These are phyloP conservation scores for Cyphomyrus plagiostoma DNA, from an alignment of 2,113 vertebrate genomes.

Conservation along the genomic window DNA sequence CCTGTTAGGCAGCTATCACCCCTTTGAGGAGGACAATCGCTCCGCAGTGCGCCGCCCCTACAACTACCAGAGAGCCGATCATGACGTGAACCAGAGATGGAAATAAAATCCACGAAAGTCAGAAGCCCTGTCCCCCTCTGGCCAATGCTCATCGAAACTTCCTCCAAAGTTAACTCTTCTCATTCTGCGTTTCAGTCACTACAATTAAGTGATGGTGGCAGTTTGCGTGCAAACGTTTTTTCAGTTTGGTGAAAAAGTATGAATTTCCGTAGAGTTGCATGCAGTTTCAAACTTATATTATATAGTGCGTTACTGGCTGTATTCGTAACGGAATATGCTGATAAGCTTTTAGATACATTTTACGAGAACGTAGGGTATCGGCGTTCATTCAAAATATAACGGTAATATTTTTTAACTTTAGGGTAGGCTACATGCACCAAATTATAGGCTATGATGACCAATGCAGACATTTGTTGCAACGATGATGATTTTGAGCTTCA, in stretches of 20 bases:
- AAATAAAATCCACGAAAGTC: slow-evolving; percentile 1
- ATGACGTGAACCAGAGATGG: neutral
- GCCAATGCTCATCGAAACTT: slow-evolving; percentile 25
- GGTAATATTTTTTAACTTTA: neutral
- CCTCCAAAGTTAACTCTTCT: slow-evolving; percentile 35
- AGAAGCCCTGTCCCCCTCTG: slow-evolving; percentile 1
- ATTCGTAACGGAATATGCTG: neutral
- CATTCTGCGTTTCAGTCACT: slow-evolving; percentile 15
- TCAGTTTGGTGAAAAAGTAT: neutral
- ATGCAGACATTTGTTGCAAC: neutral
- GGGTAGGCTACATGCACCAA: neutral
- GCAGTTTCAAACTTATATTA: neutral
- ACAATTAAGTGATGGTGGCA: neutral
- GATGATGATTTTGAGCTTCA: neutral
- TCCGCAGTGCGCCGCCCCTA: neutral
- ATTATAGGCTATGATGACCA: neutral
- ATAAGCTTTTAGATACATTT: neutral
- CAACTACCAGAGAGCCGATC: neutral
- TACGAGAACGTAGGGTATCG: neutral
- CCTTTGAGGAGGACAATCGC: neutral
- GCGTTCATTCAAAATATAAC: neutral
- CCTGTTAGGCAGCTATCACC: neutral
- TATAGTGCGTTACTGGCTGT: neutral
- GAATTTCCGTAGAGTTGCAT: neutral
- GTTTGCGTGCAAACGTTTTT: neutral